These are phyloP conservation scores for Agonum fuliginosum DNA, from an alignment of 2,888 invertebrate genomes.

Conservation along the genomic window DNA sequence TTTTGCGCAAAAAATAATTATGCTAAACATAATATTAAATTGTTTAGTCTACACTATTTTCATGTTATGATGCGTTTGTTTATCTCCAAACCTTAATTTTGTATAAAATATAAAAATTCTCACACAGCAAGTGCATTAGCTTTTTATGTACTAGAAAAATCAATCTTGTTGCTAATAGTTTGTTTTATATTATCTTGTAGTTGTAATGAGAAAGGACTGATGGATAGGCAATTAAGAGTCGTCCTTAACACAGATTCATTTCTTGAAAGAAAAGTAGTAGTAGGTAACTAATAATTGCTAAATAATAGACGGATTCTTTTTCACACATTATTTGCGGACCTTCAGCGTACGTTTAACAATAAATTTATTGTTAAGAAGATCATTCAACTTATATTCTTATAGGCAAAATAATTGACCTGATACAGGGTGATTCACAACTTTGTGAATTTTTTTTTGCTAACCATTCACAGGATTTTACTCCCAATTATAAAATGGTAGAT, in stretches of 20 bases:
- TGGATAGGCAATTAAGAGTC: constrained; percentile 24
- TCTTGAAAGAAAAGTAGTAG: neutral
- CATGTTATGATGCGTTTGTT: too few species aligned
- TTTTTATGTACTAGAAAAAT: neutral
- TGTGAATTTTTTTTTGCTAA: too few species aligned
- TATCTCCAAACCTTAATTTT: neutral
- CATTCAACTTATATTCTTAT: too few species aligned
- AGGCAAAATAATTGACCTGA: too few species aligned
- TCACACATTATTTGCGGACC: neutral
- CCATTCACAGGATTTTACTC: too few species aligned
- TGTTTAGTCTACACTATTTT: too few species aligned
- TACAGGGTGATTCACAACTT: too few species aligned
- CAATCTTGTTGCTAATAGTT: constrained; percentile 22
- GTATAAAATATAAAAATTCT: neutral
- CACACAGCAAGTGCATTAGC: neutral
- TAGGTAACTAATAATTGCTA: neutral
- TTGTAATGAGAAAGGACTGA: constrained; percentile 18
- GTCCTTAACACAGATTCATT: constrained; percentile 27
- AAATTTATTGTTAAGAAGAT: too few species aligned
- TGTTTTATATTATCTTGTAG: constrained; percentile 1
- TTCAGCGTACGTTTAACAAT: too few species aligned
- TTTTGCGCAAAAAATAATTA: too few species aligned
- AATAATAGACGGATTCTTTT: constrained; percentile 10
- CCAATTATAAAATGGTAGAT: too few species aligned
- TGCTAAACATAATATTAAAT: too few species aligned